Conservation (phyloP, 2,797 vertebrate genomes). For the Triplophysa yarkandensis region DNA sequence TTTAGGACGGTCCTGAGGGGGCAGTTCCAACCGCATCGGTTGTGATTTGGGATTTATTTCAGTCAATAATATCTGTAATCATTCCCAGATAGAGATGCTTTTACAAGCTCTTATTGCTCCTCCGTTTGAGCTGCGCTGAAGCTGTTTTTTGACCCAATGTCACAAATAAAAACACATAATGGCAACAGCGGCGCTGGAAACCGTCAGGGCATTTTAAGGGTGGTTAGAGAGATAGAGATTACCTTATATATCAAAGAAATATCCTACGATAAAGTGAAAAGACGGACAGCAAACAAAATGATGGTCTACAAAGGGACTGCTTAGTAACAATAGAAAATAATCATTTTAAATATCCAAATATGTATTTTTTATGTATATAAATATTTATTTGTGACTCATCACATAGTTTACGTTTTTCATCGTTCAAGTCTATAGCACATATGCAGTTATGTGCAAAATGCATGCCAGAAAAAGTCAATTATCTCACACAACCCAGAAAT, state of each 20-base stretch:
- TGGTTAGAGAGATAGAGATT: conserved; percentile 33
- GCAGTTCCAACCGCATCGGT: conserved; percentile 22
- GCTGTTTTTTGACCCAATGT: conserved; percentile 29
- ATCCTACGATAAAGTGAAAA: too few relatives aligned
- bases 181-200: conserved; percentile 9
- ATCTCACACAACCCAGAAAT: too few relatives aligned
- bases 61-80: conserved; percentile 35
- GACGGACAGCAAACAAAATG: conserved; percentile 32
- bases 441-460: too few relatives aligned
- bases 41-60: conserved; percentile 38
- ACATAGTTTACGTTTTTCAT: too few relatives aligned
- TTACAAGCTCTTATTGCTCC: conserved; percentile 1
- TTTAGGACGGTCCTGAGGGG: conserved; percentile 16
- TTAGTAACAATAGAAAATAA: too few relatives aligned
- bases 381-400: too few relatives aligned
- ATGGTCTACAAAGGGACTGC: conserved; percentile 12
- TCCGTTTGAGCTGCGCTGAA: conserved; percentile 25
- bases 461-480: too few relatives aligned
- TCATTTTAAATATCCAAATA: too few relatives aligned
- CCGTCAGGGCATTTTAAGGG: conserved; percentile 22
- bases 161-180: conserved; percentile 26
- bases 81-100: conserved; percentile 34
- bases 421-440: too few relatives aligned
- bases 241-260: conserved; percentile 29
- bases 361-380: too few relatives aligned